Conservation (phyloP, 2,888 invertebrate species). For the Eretmocerus hayati region DNA sequence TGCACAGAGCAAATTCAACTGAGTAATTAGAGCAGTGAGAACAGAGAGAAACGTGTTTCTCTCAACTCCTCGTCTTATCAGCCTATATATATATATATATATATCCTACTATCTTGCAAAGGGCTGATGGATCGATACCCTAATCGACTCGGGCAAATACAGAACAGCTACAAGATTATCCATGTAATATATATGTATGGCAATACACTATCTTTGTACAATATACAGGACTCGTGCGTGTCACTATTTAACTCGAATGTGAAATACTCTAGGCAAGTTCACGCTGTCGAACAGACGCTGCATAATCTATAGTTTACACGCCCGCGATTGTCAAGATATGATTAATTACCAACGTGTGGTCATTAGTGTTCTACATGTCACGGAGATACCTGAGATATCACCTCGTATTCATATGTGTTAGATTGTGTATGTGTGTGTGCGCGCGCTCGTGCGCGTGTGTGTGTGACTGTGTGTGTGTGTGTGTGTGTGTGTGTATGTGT, state of each 20-base stretch:
- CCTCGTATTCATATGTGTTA: no score
- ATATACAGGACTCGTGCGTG: constrained; percentile 4
- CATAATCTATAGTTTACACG: constrained; percentile 12
- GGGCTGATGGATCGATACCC: constrained; percentile 16
- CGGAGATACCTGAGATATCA: not conserved
- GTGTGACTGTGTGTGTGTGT: not conserved
- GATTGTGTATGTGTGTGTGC: not conserved
- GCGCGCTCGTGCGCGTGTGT: not conserved
- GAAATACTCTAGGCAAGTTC: no score
- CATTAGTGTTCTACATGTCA: constrained; percentile 21
- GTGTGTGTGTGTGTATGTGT: not conserved
- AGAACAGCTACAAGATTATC: no score
- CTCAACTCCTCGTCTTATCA: no score
- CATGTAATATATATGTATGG: no score
- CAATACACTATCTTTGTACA: not conserved
- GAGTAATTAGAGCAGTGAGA: no score
- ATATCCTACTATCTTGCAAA: no score
- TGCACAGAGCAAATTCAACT: no score
- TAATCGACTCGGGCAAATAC: constrained; percentile 11
- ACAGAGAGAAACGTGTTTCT: no score
- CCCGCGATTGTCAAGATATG: constrained; percentile 13
- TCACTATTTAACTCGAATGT: constrained; percentile 17
- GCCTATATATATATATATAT: no score
- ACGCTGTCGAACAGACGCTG: constrained; percentile 10
- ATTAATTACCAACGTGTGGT: constrained; percentile 22